Evolutionary conservation across 2,797 vertebrate species (phyloP).

Genomic region (Myotis vivesi): DNA sequence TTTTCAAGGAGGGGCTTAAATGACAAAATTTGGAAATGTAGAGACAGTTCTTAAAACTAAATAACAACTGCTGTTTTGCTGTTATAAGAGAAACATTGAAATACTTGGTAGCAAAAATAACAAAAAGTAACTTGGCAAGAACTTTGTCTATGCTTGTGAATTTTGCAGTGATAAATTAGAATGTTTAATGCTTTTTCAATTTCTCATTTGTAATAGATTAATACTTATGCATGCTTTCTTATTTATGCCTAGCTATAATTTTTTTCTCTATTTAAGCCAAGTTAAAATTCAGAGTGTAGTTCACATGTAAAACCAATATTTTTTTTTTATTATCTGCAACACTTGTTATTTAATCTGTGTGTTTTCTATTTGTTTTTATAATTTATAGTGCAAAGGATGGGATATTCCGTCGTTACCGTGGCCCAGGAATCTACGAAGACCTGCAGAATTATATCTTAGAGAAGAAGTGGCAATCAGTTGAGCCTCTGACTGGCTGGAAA

Average conservation of each 20-base stretch:
- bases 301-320: background rate
- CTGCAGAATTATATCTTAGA: conserved; percentile 87
- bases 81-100: conserved; percentile 30
- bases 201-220: conserved; percentile 44
- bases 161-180: conserved; percentile 12
- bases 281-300: conserved; percentile 17
- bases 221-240: background rate
- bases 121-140: conserved; percentile 26
- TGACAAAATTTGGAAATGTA: conserved; percentile 4
- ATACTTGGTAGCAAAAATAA: conserved; percentile 29
- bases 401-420: conserved; percentile 89
- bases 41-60: background rate
- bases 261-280: conserved; percentile 29
- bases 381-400: conserved; percentile 88
- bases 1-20: background rate
- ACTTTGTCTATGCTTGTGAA: background rate
- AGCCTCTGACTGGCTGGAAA: conserved; percentile 91
- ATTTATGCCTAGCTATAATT: background rate
- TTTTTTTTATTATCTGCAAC: background rate
- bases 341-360: background rate
- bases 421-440: conserved; percentile 87
- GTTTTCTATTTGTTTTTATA: conserved; percentile 51
- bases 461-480: conserved; percentile 89
- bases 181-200: background rate
- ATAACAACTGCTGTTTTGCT: background rate